phyloP scores from a whole-genome alignment of 1,140 invertebrate genomes.

The Sarcophaga bullata region DNA sequence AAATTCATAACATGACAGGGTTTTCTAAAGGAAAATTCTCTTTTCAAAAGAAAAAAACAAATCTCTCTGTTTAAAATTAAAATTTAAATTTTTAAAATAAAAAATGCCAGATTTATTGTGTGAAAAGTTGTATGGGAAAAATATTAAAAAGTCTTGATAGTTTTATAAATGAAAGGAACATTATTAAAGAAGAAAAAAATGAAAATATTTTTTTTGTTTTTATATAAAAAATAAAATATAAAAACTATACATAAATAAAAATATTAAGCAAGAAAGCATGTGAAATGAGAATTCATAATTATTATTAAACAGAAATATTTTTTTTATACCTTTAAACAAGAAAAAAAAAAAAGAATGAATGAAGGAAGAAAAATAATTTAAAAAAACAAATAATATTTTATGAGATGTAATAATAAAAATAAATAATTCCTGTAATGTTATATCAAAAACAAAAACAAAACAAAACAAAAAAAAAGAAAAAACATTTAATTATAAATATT shows the following conservation, averaged over 20 bases:
- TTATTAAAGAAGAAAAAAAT: conserved; percentile 7
- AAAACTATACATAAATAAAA: background rate
- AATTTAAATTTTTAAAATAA: background rate
- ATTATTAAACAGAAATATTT: background rate
- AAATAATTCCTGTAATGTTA: conserved; percentile 40
- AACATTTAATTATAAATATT: background rate
- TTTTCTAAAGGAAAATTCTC: background rate
- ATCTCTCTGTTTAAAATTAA: background rate
- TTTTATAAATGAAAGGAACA: conserved; percentile 39
- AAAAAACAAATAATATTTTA: conserved; percentile 18
- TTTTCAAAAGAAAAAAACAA: too few species aligned
- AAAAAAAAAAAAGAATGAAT: background rate
- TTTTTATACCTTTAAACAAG: conserved; percentile 4
- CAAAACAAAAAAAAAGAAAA: too few species aligned
- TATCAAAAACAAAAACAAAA: too few species aligned
- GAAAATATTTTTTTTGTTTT: background rate
- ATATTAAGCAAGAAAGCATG: too few species aligned
- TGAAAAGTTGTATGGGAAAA: background rate
- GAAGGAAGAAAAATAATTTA: conserved; percentile 9
- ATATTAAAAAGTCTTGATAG: conserved; percentile 28
- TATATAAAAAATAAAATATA: conserved; percentile 8
- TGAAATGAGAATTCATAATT: too few species aligned
- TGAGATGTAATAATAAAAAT: background rate
- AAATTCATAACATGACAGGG: background rate
- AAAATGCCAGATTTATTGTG: background rate